Percentiles rank a stretch among this genome's conserved stretches.
phyloP scores from a whole-genome alignment of 2,797 vertebrate genomes.

The Garrulus glandarius region DNA sequence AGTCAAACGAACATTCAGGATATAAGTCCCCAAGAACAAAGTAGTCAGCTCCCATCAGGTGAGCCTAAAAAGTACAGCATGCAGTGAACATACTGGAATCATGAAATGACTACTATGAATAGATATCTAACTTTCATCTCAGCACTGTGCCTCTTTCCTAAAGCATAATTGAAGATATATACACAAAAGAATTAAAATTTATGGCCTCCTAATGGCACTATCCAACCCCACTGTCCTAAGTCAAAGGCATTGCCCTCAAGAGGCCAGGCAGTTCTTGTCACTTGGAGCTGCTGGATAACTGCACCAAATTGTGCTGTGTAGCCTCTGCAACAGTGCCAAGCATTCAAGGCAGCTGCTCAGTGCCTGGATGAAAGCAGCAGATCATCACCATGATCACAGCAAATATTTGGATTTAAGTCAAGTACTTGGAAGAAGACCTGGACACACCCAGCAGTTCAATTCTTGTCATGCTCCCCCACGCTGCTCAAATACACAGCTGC shows the following conservation, averaged over 20 bases:
- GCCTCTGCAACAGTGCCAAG: not conserved
- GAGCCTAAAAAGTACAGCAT: not conserved
- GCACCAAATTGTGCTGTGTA: rapidly evolving
- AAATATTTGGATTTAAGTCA: not conserved
- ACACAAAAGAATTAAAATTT: not conserved
- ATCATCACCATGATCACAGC: not conserved
- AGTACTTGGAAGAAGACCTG: not conserved
- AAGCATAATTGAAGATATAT: not conserved
- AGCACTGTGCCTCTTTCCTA: not conserved
- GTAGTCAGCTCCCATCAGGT: not conserved
- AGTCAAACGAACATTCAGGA: not conserved
- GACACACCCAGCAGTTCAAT: not conserved
- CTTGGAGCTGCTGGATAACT: not conserved
- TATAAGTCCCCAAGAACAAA: not conserved
- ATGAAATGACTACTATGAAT: not conserved
- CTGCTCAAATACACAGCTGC: not conserved
- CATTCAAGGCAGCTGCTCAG: not conserved
- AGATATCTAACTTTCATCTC: not conserved
- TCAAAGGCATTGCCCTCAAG: not conserved
- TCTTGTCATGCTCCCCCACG: not conserved
- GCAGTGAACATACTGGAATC: not conserved
- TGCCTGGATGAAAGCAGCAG: not conserved
- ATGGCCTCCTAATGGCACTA: not conserved
- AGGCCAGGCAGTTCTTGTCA: not conserved
- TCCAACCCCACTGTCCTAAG: not conserved